Percentiles rank a stretch among this genome's conserved stretches.
Evolutionary conservation across 2,888 invertebrate genomes (phyloP).

Genomic region (Neelides folsomi): DNA sequence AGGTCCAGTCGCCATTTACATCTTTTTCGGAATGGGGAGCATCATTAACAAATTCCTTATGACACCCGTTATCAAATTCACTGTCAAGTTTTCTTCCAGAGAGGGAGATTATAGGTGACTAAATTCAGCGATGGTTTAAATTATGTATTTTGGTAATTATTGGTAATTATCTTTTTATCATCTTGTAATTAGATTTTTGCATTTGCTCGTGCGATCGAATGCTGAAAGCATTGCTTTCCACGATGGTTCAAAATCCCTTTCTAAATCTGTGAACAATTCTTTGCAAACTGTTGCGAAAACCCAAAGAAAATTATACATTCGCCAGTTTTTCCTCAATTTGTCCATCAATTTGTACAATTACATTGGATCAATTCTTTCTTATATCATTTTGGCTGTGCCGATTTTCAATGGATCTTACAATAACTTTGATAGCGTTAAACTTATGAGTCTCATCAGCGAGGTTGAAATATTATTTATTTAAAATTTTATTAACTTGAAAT

Average conservation of each 20-base stretch:
- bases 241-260: constrained; percentile 34
- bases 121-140: no score
- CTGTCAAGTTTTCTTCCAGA: constrained; percentile 41
- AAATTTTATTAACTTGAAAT: no score
- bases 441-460: constrained; percentile 42
- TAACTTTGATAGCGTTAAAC: constrained; percentile 37
- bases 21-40: constrained; percentile 42
- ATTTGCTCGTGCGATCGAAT: constrained; percentile 41
- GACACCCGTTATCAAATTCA: constrained; percentile 41
- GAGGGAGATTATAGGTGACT: constrained; percentile 45
- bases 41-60: constrained; percentile 44
- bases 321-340: constrained; percentile 36
- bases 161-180: no score
- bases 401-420: constrained; percentile 43
- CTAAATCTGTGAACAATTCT: no score
- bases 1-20: constrained; percentile 42
- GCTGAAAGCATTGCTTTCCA: constrained; percentile 43
- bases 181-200: constrained; percentile 40
- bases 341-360: constrained; percentile 39
- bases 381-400: constrained; percentile 42
- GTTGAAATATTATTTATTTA: constrained; percentile 36
- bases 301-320: constrained; percentile 37
- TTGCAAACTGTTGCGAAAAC: constrained; percentile 35
- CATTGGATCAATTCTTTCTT: constrained; percentile 44
- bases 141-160: no score